Conservation (phyloP, 2,797 vertebrate species). For the Echiichthys vipera region DNA sequence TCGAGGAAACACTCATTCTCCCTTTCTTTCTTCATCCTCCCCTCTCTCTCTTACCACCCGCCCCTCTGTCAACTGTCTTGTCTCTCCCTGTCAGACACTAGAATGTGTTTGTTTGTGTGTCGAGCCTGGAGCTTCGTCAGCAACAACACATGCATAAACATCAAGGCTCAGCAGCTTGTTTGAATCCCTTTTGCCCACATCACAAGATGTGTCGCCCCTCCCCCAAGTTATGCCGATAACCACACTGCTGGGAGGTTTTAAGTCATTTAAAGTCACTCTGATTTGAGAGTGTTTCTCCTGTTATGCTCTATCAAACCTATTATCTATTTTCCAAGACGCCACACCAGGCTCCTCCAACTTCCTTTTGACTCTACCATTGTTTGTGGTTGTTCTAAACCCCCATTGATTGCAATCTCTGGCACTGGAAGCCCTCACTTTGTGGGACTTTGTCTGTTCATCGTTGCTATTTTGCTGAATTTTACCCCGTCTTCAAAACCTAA, state of each 20-base stretch:
- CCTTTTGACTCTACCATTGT: background rate
- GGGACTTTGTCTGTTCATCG: background rate
- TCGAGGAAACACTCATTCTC: background rate
- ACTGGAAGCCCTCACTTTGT: background rate
- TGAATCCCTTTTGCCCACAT: conserved; percentile 45
- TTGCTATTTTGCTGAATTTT: too few relatives aligned
- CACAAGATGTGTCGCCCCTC: background rate
- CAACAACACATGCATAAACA: conserved; percentile 47
- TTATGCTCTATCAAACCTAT: conserved; percentile 14
- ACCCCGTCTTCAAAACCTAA: background rate
- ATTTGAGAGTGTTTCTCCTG: background rate
- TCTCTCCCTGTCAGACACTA: conserved; percentile 53
- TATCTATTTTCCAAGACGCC: conserved; percentile 5
- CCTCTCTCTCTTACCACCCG: background rate
- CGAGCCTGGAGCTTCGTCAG: conserved; percentile 51
- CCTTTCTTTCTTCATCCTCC: background rate
- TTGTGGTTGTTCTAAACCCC: conserved; percentile 4
- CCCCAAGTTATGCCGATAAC: conserved; percentile 10
- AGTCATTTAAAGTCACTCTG: conserved; percentile 8
- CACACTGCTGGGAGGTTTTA: conserved; percentile 5
- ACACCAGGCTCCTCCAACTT: background rate
- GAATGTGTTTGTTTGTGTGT: conserved; percentile 68
- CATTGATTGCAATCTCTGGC: conserved; percentile 17
- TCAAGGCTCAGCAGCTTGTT: conserved; percentile 35
- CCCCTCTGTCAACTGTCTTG: conserved; percentile 18